Conservation (phyloP, 2,113 vertebrate species). For the Dromaius novaehollandiae region DNA sequence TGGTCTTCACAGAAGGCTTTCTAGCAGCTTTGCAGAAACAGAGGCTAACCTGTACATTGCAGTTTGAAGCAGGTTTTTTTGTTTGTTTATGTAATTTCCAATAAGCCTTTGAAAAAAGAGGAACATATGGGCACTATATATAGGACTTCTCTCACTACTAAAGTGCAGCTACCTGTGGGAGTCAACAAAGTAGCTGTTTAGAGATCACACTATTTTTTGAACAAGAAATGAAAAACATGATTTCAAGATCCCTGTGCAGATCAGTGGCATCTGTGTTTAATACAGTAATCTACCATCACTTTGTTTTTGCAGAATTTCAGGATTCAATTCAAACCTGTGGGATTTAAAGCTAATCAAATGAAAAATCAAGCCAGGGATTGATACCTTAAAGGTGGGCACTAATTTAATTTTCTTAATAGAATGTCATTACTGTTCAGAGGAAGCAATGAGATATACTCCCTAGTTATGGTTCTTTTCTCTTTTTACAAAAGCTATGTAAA, state of each 20-base stretch:
- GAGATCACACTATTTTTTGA: constrained; percentile 22
- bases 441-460: neutral
- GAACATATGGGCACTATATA: constrained; percentile 18
- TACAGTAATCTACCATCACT: neutral
- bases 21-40: neutral
- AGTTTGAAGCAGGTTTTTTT: neutral
- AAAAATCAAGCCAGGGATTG: neutral
- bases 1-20: neutral
- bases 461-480: neutral
- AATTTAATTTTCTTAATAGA: neutral
- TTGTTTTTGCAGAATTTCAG: neutral
- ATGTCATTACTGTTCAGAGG: neutral
- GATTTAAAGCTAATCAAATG: constrained; percentile 18
- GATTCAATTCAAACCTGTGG: neutral
- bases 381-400: neutral
- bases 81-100: neutral
- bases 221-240: neutral
- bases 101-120: neutral
- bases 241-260: neutral
- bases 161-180: constrained; percentile 46
- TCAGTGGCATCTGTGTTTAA: constrained; percentile 35
- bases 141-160: constrained; percentile 10
- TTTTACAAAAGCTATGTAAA: neutral
- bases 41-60: neutral
- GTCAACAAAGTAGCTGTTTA: constrained; percentile 50